Evolutionary conservation across 2,888 invertebrate genomes (phyloP).

Genomic region (Phortica okadai): DNA sequence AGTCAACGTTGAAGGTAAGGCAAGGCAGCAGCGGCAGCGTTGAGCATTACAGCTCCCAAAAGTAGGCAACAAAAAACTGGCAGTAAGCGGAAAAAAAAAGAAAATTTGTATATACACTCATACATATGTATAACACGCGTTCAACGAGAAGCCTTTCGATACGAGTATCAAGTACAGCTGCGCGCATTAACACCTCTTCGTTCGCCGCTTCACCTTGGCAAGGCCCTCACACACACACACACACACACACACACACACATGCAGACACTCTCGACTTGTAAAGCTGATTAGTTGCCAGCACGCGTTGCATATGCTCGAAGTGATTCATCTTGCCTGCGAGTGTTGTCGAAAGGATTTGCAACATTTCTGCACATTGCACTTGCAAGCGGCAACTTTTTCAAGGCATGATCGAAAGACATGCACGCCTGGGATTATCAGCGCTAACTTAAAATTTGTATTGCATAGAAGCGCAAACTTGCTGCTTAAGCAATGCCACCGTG

Average conservation of each 20-base stretch:
- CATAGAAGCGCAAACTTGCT: background rate
- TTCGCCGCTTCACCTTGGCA: background rate
- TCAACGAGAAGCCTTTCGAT: background rate
- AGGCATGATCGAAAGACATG: slow-evolving; percentile 9
- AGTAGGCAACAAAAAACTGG: slow-evolving; percentile 51
- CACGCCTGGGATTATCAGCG: slow-evolving; percentile 33
- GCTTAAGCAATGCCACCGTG: no score
- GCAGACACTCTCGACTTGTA: slow-evolving; percentile 6
- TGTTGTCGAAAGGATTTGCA: slow-evolving; percentile 35
- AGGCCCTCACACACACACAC: background rate
- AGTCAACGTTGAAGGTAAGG: slow-evolving; percentile 37
- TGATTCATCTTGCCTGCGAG: slow-evolving; percentile 22
- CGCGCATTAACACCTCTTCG: slow-evolving; percentile 59
- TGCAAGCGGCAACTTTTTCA: background rate
- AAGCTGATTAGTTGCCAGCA: slow-evolving; percentile 28
- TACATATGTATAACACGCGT: slow-evolving; percentile 36
- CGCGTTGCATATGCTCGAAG: slow-evolving; percentile 21
- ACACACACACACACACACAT: slow-evolving; percentile 20
- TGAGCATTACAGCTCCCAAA: slow-evolving; percentile 47
- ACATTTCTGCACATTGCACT: background rate
- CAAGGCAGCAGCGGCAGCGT: slow-evolving; percentile 1
- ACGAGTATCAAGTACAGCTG: background rate
- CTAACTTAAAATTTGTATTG: background rate
- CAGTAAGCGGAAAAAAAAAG: slow-evolving; percentile 35
- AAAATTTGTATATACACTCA: slow-evolving; percentile 37